Evolutionary conservation across 2,113 vertebrate genomes (phyloP), one percentile per base, ranked within the genome.

Genomic region (Athene noctua): DNA sequence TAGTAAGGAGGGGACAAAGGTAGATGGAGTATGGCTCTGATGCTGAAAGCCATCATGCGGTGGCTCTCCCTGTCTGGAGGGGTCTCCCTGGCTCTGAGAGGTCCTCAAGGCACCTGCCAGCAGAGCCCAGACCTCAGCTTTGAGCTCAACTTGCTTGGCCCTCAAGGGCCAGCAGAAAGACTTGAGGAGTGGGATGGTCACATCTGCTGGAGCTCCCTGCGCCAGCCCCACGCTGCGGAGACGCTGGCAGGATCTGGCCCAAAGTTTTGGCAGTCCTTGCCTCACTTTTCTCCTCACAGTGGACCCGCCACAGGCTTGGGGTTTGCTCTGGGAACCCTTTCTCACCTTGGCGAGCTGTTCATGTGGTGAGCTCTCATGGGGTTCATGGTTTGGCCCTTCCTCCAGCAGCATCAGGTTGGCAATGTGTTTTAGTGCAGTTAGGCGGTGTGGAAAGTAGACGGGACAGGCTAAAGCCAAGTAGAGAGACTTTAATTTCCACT

Each of bases 1-100:
- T 80, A 77, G 81, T 52, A 42, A 78, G 36, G 78, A 94, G 70
- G 62, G 92, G 78, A 73, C 77, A 62, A 70, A 92, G 29, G 80
- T 94, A 81, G 74, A 83, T 30, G 30, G 38, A 73, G 51, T 21
- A 30, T 14, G 25, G 71, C 74, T 90, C 32, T 34, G 70, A 25
- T 11, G 25, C 47, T 36, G 19, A 42, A 40, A 68, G 46, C 58
- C 9, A 2, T 61, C 2, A 13, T 38, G 17, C 0, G 5, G 52
- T 40, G 79, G 22, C 71, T 54, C 23, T 79, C 15, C 21, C 27
- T 51, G 22, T 65, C 72, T 74, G 80, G 18, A 49, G 65, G 36
- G 58, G 17, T 67, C 42, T 88, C 26, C 61, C n/a, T 61, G 68
- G 36, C 59, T 80, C 70, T 42, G 42, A 49, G 36, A 44, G 1